Evolutionary conservation across 2,113 vertebrate genomes (phyloP), one percentile per base, ranked within the genome.

Genomic region (Oceanodroma tethys): DNA sequence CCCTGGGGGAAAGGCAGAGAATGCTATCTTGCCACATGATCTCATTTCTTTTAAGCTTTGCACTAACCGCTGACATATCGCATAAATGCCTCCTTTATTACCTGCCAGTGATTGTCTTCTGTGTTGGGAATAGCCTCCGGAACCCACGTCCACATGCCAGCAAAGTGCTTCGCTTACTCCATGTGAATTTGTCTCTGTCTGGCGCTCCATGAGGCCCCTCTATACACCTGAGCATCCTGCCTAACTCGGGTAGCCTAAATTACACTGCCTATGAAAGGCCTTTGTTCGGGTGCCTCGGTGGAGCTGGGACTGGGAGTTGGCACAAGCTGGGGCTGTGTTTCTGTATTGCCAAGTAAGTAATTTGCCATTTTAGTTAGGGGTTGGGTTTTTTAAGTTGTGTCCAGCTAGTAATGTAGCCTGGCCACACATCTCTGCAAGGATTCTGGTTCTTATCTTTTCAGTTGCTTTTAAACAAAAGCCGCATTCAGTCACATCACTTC

Each of bases 71-170:
- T 98, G 98, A 99, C 98, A 98, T 98, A 98, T 98, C 97, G 62
- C 98, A 99, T 98, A 99, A 99, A 99, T 96, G 97, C 98, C 98
- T 98, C 98, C 99, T 99, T 99, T 99, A 99, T 99, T 98, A 96
- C 97, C 98, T 98, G 98, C 98, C 99, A 98, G 98, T 95, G 98
- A 98, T 99, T 98, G 98, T 99, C 98, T 98, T 98, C 98, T 98
- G 98, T 98, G 98, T 95, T 83, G 98, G 98, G 98, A 98, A 98
- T 86, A 95, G 96, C 93, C 98, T 96, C 98, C 98, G 98, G 98
- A 98, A 98, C 98, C 97, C 96, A 53, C 26, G 89, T 96, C 97
- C 98, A 97, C 68, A 97, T 98, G 99, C 98, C 99, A 98, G 98
- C 98, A 97, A 72, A 98, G 98, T 86, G 94, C 98, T 98, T 97